These are phyloP conservation scores for Drosophila asahinai DNA, from an alignment of 1,140 invertebrate species.

Conservation along the genomic window DNA sequence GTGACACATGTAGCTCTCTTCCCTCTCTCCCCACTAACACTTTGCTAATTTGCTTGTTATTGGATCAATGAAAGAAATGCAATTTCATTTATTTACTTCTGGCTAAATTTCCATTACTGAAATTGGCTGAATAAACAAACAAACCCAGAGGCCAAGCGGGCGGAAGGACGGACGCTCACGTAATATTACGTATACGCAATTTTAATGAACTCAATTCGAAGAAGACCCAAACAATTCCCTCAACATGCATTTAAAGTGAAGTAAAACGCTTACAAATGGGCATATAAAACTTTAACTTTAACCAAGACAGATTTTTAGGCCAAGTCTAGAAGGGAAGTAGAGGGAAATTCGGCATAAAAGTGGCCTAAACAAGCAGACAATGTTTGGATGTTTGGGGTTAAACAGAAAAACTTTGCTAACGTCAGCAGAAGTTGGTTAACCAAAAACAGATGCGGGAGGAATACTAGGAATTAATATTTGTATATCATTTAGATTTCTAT, in stretches of 20 bases:
- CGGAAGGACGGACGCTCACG: not conserved
- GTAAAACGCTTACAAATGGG: conserved; percentile 58
- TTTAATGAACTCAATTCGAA: conserved; percentile 58
- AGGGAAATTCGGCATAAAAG: conserved; percentile 2
- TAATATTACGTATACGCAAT: conserved; percentile 44
- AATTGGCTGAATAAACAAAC: conserved; percentile 49
- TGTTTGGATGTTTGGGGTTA: conserved; percentile 8
- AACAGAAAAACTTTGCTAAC: conserved; percentile 8
- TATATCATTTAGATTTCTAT: not conserved
- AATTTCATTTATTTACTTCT: conserved; percentile 34
- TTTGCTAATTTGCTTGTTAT: conserved; percentile 12
- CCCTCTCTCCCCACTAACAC: not conserved
- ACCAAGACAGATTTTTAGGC: conserved; percentile 9
- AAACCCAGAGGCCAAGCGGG: conserved; percentile 1
- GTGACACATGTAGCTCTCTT: conserved; percentile 18
- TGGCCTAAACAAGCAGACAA: conserved; percentile 15
- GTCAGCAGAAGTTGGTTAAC: not conserved
- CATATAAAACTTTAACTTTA: conserved; percentile 50
- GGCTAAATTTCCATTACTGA: conserved; percentile 41
- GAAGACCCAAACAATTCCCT: conserved; percentile 54
- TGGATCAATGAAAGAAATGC: conserved; percentile 22
- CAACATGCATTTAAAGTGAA: conserved; percentile 48
- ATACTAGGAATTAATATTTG: not conserved
- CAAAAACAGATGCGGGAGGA: not conserved
- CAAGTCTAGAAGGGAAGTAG: conserved; percentile 18